These are phyloP conservation scores for Metalampra italica DNA, from an alignment of 2,888 invertebrate species.

Conservation along the genomic window DNA sequence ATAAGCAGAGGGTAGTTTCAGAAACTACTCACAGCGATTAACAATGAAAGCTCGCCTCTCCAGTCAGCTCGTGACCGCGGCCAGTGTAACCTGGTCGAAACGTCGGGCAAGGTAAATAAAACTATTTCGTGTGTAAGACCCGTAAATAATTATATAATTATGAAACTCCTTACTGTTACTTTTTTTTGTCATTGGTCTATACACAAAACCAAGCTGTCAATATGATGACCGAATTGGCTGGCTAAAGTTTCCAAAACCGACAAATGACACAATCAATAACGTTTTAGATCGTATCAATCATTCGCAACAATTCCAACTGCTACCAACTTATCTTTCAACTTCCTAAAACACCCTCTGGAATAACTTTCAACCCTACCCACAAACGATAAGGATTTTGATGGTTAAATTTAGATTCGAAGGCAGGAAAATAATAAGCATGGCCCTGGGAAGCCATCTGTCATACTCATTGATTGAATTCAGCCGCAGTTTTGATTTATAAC, in stretches of 20 bases:
- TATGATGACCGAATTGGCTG: too few species aligned
- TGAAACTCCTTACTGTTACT: too few species aligned
- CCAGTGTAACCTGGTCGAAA: too few species aligned
- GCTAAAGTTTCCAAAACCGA: constrained; percentile 2
- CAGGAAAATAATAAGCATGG: constrained; percentile 3
- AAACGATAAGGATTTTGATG: background rate
- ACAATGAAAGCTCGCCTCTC: too few species aligned
- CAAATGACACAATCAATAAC: constrained; percentile 24
- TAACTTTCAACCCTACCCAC: background rate
- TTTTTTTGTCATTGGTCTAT: too few species aligned
- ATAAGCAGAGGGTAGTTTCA: too few species aligned
- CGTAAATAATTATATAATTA: too few species aligned
- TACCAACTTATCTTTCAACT: constrained; percentile 1
- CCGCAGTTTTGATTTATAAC: constrained; percentile 23
- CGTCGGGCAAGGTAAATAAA: too few species aligned
- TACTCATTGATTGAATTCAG: constrained; percentile 25
- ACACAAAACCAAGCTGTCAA: too few species aligned
- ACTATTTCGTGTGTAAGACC: too few species aligned
- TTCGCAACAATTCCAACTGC: constrained; percentile 10
- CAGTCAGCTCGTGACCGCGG: too few species aligned
- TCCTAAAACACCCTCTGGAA: background rate
- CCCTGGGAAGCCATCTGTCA: constrained; percentile 23
- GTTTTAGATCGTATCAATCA: constrained; percentile 24
- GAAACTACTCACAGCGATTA: too few species aligned
- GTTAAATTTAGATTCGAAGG: background rate